phyloP scores from a whole-genome alignment of 1,140 invertebrate species.

The Drosophila auraria region DNA sequence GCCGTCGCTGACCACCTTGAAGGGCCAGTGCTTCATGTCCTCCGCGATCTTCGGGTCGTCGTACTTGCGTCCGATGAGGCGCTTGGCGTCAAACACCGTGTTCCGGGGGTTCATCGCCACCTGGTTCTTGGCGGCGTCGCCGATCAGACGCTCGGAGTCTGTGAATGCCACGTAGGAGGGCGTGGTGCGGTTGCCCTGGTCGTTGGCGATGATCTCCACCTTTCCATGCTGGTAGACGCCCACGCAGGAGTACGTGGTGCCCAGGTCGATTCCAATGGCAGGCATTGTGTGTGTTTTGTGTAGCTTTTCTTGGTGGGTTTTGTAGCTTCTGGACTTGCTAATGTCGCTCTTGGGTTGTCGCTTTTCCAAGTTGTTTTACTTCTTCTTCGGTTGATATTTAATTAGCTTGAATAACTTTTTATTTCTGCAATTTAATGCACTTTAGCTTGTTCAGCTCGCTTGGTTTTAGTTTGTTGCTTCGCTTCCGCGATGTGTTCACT shows the following conservation, averaged over 20 bases:
- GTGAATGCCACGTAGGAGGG: conserved; percentile 98
- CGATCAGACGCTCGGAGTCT: conserved; percentile 97
- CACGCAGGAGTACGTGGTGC: conserved; percentile 92
- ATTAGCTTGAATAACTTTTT: conserved; percentile 23
- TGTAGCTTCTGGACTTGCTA: neutral
- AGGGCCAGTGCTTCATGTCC: conserved; percentile 92
- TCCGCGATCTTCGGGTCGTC: conserved; percentile 90
- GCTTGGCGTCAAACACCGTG: conserved; percentile 86
- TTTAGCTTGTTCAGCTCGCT: conserved; percentile 51
- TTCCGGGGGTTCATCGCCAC: conserved; percentile 84
- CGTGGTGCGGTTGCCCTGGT: conserved; percentile 97
- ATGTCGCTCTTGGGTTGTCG: neutral
- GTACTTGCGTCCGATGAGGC: conserved; percentile 89
- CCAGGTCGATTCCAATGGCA: conserved; percentile 91
- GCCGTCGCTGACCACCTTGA: conserved; percentile 89
- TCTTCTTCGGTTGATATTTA: conserved; percentile 13
- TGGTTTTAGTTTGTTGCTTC: conserved; percentile 48
- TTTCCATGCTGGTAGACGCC: conserved; percentile 93
- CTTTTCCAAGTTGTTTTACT: conserved; percentile 14
- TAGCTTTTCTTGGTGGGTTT: conserved; percentile 9
- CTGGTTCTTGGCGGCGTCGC: conserved; percentile 94
- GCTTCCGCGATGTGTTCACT: conserved; percentile 63
- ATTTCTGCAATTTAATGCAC: neutral
- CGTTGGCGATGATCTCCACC: conserved; percentile 96
- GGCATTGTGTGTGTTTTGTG: conserved; percentile 76